Conservation (phyloP, 1,140 invertebrate species). For the Drosophila oshimai region DNA sequence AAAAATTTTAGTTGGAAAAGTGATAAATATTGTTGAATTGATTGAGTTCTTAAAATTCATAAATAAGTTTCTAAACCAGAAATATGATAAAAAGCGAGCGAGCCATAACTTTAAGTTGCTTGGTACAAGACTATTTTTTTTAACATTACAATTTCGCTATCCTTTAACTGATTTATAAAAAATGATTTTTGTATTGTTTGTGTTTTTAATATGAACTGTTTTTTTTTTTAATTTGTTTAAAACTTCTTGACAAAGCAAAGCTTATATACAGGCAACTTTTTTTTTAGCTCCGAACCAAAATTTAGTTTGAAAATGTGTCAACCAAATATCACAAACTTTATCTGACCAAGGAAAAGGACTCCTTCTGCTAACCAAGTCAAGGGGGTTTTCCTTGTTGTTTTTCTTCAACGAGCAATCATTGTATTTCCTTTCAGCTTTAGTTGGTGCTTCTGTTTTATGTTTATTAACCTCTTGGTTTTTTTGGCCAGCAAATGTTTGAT, state of each 20-base stretch:
- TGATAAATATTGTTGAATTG: too few relatives aligned
- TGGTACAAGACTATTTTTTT: too few relatives aligned
- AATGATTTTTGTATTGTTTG: too few relatives aligned
- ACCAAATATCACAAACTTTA: neutral
- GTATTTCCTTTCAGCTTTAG: constrained; percentile 9
- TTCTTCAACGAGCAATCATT: constrained; percentile 2
- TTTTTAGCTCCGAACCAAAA: neutral
- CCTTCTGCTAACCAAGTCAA: neutral
- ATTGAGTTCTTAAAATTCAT: too few relatives aligned
- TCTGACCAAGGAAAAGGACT: neutral
- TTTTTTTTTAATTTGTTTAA: neutral
- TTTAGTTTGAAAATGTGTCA: neutral
- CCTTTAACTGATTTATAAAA: too few relatives aligned
- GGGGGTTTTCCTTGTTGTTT: neutral
- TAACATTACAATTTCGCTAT: too few relatives aligned
- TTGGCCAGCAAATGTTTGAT: constrained; percentile 10
- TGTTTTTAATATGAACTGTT: too few relatives aligned
- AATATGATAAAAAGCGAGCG: too few relatives aligned
- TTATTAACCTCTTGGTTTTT: constrained; percentile 34
- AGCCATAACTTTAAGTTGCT: too few relatives aligned
- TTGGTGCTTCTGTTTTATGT: constrained; percentile 35
- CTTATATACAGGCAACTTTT: neutral
- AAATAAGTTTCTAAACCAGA: too few relatives aligned
- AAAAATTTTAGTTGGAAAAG: too few relatives aligned
- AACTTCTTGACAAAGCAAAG: neutral